Evolutionary conservation across 2,113 vertebrate species (phyloP).

Genomic region (Odontophorus gujanensis): DNA sequence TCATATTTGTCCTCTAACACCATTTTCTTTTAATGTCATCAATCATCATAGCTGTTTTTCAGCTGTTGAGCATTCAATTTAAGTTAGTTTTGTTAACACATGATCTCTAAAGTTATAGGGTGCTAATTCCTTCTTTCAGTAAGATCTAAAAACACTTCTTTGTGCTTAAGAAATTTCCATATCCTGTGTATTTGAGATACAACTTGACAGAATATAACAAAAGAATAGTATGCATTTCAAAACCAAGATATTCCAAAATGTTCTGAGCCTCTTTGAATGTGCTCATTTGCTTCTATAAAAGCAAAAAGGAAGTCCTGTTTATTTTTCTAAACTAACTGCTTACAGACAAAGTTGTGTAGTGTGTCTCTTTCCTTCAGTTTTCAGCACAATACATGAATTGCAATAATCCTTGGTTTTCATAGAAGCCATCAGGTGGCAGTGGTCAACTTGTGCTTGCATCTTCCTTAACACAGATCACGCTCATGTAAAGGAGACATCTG

Average conservation of each 20-base stretch:
- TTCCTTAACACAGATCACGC: neutral
- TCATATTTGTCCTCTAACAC: neutral
- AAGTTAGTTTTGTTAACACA: neutral
- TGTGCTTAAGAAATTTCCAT: neutral
- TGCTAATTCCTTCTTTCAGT: neutral
- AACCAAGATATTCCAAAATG: neutral
- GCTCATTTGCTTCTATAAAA: neutral
- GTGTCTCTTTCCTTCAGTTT: neutral
- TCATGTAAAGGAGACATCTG: neutral
- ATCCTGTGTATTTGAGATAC: neutral
- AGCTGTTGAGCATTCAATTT: neutral
- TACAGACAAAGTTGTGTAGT: neutral
- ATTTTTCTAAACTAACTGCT: neutral
- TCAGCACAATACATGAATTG: neutral
- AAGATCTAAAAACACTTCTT: neutral
- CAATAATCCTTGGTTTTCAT: neutral
- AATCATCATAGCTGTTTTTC: neutral
- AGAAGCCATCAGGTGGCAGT: neutral
- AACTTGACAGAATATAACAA: neutral
- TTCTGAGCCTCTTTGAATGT: neutral
- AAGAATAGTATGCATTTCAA: neutral
- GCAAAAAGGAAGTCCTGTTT: neutral
- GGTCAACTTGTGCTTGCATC: neutral
- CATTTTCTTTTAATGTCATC: neutral
- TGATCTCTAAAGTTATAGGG: neutral